A percentile compares a stretch with the other conserved stretches of the same genome.
Conservation (phyloP, 2,888 invertebrate genomes). For the Macrosoma leucophasiata region DNA sequence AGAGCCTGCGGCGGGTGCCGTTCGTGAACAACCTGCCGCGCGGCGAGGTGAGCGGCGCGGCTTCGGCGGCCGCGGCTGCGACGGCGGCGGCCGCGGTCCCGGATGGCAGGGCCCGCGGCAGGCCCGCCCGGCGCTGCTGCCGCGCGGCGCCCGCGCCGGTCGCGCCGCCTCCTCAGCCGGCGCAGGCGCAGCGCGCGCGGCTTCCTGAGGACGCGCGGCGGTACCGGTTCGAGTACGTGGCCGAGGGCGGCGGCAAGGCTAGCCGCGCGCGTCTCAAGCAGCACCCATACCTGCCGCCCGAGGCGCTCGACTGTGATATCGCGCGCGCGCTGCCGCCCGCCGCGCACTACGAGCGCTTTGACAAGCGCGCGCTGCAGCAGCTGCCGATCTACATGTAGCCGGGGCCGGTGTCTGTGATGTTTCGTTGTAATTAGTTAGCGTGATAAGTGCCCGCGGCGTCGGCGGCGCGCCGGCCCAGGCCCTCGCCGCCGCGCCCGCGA, state of each 20-base stretch:
- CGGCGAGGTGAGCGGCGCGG: conserved; percentile 59
- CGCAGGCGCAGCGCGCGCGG: conserved; percentile 40
- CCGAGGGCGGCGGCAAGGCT: conserved; percentile 30
- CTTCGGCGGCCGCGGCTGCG: conserved; percentile 34
- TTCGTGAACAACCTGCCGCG: conserved; percentile 89
- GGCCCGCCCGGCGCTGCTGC: conserved; percentile 23
- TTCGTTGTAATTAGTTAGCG: conserved; percentile 63
- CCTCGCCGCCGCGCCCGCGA: conserved; percentile 36
- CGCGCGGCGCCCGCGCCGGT: conserved; percentile 28
- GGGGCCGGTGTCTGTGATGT: conserved; percentile 59
- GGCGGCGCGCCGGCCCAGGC: conserved; percentile 27
- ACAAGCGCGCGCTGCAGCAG: conserved; percentile 71
- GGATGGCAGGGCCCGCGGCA: conserved; percentile 32
- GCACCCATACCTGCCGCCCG: conserved; percentile 40
- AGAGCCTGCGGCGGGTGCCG: conserved; percentile 86
- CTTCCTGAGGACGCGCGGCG: conserved; percentile 40
- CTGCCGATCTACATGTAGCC: conserved; percentile 72
- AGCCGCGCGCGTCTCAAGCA: conserved; percentile 34
- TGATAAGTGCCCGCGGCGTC: conserved; percentile 49
- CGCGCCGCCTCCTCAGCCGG: conserved; percentile 26
- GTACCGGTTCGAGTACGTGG: conserved; percentile 41
- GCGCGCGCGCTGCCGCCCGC: conserved; percentile 57
- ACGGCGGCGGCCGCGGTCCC: conserved; percentile 32
- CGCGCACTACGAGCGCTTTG: conserved; percentile 65
- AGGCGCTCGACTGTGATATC: conserved; percentile 60